These are phyloP conservation scores for Smittia sp. DNA, from an alignment of 2,888 invertebrate species.

Conservation along the genomic window DNA sequence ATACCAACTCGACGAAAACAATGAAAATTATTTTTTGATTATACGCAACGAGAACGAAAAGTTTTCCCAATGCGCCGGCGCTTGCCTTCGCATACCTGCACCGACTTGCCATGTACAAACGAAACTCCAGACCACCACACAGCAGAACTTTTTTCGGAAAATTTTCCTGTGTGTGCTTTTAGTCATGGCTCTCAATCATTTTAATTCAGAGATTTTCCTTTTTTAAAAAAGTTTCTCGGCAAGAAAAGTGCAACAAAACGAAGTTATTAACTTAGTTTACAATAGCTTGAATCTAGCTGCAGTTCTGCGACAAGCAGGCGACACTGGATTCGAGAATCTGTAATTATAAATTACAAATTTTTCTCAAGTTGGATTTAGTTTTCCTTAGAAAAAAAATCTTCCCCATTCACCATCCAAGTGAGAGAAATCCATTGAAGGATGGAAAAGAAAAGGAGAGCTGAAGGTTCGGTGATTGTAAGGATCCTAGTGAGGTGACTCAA, in stretches of 20 bases:
- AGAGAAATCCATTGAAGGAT: background rate
- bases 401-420: conserved; percentile 5
- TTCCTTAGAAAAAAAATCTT: background rate
- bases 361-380: background rate
- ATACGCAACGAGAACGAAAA: background rate
- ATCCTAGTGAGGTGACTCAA: background rate
- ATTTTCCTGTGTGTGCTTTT: conserved; percentile 39
- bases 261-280: conserved; percentile 1
- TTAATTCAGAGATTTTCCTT: conserved; percentile 37
- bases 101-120: background rate
- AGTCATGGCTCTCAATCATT: conserved; percentile 37
- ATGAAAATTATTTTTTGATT: background rate
- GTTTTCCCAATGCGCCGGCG: background rate
- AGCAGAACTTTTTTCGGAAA: conserved; percentile 13
- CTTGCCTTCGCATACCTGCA: background rate
- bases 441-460: background rate
- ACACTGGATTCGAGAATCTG: conserved; percentile 31
- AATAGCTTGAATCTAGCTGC: conserved; percentile 1
- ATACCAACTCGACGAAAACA: background rate
- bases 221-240: conserved; percentile 10
- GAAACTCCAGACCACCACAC: background rate
- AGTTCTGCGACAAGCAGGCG: conserved; percentile 11
- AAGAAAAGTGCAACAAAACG: background rate
- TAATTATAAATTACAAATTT: conserved; percentile 27
- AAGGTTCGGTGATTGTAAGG: background rate